Base-by-base conservation (phyloP, 92 coral and sea anemone genomes). In the Phymanthus crucifer region DNA sequence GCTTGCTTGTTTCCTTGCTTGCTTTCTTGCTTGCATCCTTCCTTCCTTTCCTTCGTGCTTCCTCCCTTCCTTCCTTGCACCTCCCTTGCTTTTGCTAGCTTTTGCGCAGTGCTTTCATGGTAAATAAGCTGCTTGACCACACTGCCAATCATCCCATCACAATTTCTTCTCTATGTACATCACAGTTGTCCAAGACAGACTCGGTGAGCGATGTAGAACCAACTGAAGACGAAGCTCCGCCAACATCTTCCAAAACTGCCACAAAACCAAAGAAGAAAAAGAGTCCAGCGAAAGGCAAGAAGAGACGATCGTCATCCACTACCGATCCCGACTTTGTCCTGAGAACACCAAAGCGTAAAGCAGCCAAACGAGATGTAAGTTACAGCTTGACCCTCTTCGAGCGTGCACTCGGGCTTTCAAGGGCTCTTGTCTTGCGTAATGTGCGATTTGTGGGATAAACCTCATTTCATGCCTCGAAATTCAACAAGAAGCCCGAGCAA, bases 231-330 rank as follows among this genome's bases (percentile, higher is more conserved):
- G 88, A 68, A 80, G 67, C 78, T 27, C 72, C 33, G 12, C 64
- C 80, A 29, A 73, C 73, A 13, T 8, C 80, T 8, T 78, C 65
- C 11, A 89, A 86, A 75, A 80, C 79, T 19, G 40, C 79, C 27
- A 54, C 56, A 40, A 93, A 88, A 58, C 61, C 76, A 48, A 93
- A 93, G 61, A 92, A 89, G 86, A 87, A 86, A 80, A 93, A 83
- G 85, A 84, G 86, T 18, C 77, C 87, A 24, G 91, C 80, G 6
- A 93, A 88, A 80, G 54, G 84, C 12, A 88, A 85, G 66, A 93
- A 88, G 78, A 81, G 90, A 76, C 75, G 87, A 16, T 69, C 86
- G 0, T 89, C 93, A 2, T 83, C 81, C 19, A 58, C 40, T 0
- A 83, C 75, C 5, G 87, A 87, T 50, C 78, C 83, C 14, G 93